These are phyloP conservation scores for Xestia sexstrigata DNA, from an alignment of 2,888 invertebrate species.

Conservation along the genomic window DNA sequence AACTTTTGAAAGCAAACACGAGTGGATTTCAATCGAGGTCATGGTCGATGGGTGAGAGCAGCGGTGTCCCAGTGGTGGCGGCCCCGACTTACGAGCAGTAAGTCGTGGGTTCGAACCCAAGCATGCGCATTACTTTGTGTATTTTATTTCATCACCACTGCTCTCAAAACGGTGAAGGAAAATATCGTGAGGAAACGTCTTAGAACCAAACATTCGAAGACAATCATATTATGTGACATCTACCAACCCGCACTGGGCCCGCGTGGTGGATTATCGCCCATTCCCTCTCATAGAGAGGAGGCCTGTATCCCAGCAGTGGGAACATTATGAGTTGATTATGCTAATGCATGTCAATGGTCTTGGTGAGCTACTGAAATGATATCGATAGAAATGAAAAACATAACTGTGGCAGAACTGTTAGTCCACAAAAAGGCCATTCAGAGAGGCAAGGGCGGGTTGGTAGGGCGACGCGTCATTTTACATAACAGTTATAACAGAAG, in stretches of 20 bases:
- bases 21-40: constrained; percentile 68
- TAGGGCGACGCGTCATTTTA: constrained; percentile 77
- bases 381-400: constrained; percentile 35
- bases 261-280: not conserved
- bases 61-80: not conserved
- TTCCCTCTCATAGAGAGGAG: not conserved
- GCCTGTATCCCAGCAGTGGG: not conserved
- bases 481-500: constrained; percentile 77
- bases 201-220: too few species aligned
- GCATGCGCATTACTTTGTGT: not conserved
- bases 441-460: constrained; percentile 35
- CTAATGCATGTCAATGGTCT: constrained; percentile 1
- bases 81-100: not conserved
- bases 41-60: not conserved
- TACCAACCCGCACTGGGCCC: not conserved
- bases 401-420: constrained; percentile 67
- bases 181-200: too few species aligned
- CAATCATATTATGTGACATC: too few species aligned
- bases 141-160: not conserved
- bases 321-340: too few species aligned
- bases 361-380: constrained; percentile 2
- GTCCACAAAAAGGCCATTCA: constrained; percentile 63
- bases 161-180: too few species aligned
- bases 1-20: constrained; percentile 65
- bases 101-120: not conserved